Conservation (phyloP, 1,140 invertebrate species). For the Saccostrea cuccullata region DNA sequence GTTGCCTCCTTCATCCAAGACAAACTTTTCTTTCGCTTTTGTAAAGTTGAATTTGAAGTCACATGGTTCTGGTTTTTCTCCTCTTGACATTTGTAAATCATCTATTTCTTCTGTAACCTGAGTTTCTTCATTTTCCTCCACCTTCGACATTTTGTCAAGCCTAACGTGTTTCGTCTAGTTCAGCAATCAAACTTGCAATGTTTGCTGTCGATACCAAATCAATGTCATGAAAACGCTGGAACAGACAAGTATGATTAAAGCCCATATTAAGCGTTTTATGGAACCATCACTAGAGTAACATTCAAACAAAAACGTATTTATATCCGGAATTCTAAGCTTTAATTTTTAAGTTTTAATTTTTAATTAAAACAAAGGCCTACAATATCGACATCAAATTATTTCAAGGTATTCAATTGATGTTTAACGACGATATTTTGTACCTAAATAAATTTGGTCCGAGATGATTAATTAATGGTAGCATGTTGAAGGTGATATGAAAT, state of each 20-base stretch:
- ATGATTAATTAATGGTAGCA: too few relatives aligned
- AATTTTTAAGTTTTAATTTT: too few relatives aligned
- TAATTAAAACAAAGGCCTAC: too few relatives aligned
- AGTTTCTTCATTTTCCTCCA: conserved; percentile 36
- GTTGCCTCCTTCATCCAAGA: conserved; percentile 68
- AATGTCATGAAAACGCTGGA: neutral
- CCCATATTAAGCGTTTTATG: neutral
- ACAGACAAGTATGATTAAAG: neutral
- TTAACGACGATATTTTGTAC: too few relatives aligned
- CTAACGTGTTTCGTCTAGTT: neutral
- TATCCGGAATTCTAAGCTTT: too few relatives aligned
- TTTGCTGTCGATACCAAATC: conserved; percentile 16
- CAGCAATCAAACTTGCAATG: neutral
- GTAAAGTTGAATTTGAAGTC: conserved; percentile 55
- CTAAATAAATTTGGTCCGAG: too few relatives aligned
- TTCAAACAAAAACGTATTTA: neutral
- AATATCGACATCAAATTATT: too few relatives aligned
- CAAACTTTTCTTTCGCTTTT: conserved; percentile 53
- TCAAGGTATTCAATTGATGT: too few relatives aligned
- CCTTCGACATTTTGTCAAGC: neutral
- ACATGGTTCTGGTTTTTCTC: conserved; percentile 51
- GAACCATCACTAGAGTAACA: neutral
- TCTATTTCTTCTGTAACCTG: conserved; percentile 48
- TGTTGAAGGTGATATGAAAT: too few relatives aligned
- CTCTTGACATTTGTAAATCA: conserved; percentile 64